Conservation (phyloP, 1,140 invertebrate genomes). For the Sarcophaga peregrina region DNA sequence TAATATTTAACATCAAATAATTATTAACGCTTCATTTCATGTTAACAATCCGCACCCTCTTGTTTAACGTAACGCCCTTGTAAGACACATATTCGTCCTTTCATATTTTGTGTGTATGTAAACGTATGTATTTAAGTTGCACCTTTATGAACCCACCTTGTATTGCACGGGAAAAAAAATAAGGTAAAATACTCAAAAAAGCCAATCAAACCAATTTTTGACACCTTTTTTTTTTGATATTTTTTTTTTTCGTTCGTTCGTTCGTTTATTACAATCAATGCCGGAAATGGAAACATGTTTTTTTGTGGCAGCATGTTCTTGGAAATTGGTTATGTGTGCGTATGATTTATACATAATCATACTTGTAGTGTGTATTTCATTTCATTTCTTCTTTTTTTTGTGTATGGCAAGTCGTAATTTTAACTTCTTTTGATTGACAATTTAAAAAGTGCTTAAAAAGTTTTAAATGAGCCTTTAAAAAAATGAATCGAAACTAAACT, state of each 20-base stretch:
- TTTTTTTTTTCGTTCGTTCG: slow-evolving; percentile 1
- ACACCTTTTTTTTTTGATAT: slow-evolving; percentile 8
- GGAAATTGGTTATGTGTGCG: neutral
- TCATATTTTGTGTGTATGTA: no score
- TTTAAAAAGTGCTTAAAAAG: neutral
- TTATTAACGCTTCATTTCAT: neutral
- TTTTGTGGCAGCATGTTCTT: slow-evolving; percentile 36
- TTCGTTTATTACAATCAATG: neutral
- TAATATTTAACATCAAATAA: neutral
- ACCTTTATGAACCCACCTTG: neutral
- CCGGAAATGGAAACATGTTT: slow-evolving; percentile 25
- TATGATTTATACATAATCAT: neutral
- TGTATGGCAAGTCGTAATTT: no score
- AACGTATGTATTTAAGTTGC: neutral
- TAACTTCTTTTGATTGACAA: neutral
- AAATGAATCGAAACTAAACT: slow-evolving; percentile 49
- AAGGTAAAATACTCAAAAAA: neutral
- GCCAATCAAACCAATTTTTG: slow-evolving; percentile 37
- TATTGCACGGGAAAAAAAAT: no score
- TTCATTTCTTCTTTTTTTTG: neutral
- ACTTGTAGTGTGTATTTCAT: neutral
- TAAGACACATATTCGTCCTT: no score
- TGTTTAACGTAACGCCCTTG: no score
- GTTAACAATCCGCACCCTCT: neutral
- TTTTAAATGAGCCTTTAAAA: neutral